These are phyloP conservation scores for Trisateles emortualis DNA, from an alignment of 2,888 invertebrate genomes.

Conservation along the genomic window DNA sequence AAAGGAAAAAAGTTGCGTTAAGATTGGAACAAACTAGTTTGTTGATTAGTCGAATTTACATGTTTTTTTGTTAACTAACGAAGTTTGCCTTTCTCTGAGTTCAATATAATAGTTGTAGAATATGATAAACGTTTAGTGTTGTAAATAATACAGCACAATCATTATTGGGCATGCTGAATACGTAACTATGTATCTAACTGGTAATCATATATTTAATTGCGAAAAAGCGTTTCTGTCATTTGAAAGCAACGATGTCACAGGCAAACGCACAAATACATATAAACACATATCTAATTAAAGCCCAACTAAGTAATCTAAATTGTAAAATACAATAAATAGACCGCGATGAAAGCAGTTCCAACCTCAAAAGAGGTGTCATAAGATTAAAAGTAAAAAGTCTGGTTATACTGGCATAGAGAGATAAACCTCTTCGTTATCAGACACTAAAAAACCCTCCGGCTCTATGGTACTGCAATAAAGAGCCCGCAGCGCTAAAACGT, in stretches of 20 bases:
- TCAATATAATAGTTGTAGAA: conserved; percentile 21
- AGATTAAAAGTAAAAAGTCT: conserved; percentile 53
- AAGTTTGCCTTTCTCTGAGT: conserved; percentile 50
- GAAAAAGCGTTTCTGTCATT: too few species aligned
- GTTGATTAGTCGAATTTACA: conserved; percentile 49
- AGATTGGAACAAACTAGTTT: conserved; percentile 51
- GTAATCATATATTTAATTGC: background rate
- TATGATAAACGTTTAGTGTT: conserved; percentile 12
- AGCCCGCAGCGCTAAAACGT: conserved; percentile 86
- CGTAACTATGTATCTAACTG: too few species aligned
- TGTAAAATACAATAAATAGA: conserved; percentile 5
- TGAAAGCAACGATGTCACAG: too few species aligned
- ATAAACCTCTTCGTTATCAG: conserved; percentile 79
- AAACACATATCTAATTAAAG: background rate
- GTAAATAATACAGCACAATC: conserved; percentile 8
- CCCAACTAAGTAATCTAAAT: background rate
- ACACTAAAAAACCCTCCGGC: conserved; percentile 78
- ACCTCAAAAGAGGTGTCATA: conserved; percentile 27
- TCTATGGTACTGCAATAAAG: conserved; percentile 83
- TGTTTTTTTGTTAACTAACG: conserved; percentile 48
- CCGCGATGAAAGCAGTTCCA: background rate
- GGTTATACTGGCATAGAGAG: conserved; percentile 39
- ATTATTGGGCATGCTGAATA: conserved; percentile 1
- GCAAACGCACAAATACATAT: too few species aligned
- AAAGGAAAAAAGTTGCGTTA: conserved; percentile 53